phyloP scores from a whole-genome alignment of 2,113 vertebrate genomes.

The Sitta europaea region DNA sequence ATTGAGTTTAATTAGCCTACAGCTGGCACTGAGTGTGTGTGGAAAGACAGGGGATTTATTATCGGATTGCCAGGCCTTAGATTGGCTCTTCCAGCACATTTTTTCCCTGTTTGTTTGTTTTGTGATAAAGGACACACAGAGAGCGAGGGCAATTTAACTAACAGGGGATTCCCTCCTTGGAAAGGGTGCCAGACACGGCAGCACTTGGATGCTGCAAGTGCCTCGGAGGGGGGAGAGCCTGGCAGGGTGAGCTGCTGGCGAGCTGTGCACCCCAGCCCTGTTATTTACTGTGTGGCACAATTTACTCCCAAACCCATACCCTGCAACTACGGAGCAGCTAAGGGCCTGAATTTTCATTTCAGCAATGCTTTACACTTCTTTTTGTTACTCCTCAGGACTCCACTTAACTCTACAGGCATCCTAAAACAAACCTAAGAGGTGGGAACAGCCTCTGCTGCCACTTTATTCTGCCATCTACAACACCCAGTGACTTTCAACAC shows the following conservation, averaged over 20 bases:
- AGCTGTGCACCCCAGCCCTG: not conserved
- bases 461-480: not conserved
- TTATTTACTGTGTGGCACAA: not conserved
- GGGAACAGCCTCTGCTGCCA: not conserved
- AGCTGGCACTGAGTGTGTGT: constrained; percentile 14
- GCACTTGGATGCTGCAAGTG: not conserved
- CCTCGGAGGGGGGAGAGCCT: not conserved
- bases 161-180: not conserved
- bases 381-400: not conserved
- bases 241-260: not conserved
- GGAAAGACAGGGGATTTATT: constrained; percentile 43
- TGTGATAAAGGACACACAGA: constrained; percentile 32
- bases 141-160: not conserved
- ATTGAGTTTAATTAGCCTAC: constrained; percentile 50
- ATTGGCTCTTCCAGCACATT: not conserved
- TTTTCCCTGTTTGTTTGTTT: constrained; percentile 45
- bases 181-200: not conserved
- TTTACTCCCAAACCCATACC: not conserved
- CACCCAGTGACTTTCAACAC: not conserved
- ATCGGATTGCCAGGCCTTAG: not conserved
- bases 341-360: not conserved
- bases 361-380: accelerated
- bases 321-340: not conserved
- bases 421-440: not conserved
- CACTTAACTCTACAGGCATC: not conserved